Percentiles rank a stretch among this genome's conserved stretches.
Conservation (phyloP, 2,113 vertebrate species). For the Petrocephalus microphthalmus region DNA sequence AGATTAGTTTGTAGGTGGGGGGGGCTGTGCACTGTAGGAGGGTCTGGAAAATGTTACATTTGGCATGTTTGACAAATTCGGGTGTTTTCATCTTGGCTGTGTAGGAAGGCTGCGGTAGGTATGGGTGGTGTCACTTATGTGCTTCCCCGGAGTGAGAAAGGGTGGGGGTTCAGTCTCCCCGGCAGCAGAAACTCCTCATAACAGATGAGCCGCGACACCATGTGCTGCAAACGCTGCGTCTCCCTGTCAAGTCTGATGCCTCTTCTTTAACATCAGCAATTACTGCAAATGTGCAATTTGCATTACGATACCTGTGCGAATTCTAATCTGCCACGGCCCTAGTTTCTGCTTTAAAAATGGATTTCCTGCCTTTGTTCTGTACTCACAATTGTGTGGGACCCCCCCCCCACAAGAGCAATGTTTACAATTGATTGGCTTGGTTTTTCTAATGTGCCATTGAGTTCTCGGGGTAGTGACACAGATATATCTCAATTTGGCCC, state of each 20-base stretch:
- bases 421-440: not conserved
- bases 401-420: not conserved
- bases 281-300: not conserved
- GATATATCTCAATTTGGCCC: not conserved
- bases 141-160: not conserved
- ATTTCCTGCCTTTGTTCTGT: not conserved
- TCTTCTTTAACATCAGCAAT: not conserved
- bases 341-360: not conserved
- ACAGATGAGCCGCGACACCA: not conserved
- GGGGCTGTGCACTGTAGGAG: constrained; percentile 25
- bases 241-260: not conserved
- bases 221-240: not conserved
- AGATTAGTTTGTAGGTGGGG: constrained; percentile 38
- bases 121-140: not conserved
- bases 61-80: not conserved
- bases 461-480: not conserved
- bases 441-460: not conserved
- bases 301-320: not conserved
- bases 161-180: not conserved
- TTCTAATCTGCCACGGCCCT: not conserved
- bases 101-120: not conserved
- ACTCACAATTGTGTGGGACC: not conserved
- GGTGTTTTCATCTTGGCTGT: constrained; percentile 19
- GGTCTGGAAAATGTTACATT: constrained; percentile 22
- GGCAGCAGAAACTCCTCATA: not conserved